Base-by-base conservation (phyloP, 2,113 vertebrate species). In the Lepus timidus region DNA sequence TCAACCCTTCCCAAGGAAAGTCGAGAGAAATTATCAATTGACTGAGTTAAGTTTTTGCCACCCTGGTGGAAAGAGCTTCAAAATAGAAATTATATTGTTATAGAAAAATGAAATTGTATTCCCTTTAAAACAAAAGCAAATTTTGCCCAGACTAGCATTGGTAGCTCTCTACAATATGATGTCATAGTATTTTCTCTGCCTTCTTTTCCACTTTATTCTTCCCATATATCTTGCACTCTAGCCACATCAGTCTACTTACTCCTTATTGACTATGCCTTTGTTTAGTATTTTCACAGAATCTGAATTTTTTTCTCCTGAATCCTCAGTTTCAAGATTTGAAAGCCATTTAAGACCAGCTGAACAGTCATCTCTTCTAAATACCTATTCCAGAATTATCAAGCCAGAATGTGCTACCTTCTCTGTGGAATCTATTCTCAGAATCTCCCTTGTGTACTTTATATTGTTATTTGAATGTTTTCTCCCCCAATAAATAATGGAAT, bases 391-490 rank as follows among this genome's bases (percentile, higher is more conserved):
- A 87, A 76, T 94, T 82, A 88, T 74, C 13, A 95, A 73, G 64
- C 90, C 7, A 92, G 49, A 76, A 76, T 68, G 49, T 73, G 85
- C 58, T 39, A 87, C 64, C 39, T 76, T 75, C 85, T 71, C 82
- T 6, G 79, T 96, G 36, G 36, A 4, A 61, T 58, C 68, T 82
- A 94, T 49, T 89, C 19, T 94, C 80, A 89, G 29, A 19, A 82
- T 92, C 89, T 92, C 19, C 93, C 7, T 86, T 74, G 3, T 81
- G 36, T 78, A 74, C 9, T 10, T 88, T 91, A 19, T 78, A 55
- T 82, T 92, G 87, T 75, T 87, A 82, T 85, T 71, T 86, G 25
- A 92, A 70, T 94, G 13, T 65, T 67, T 93, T 93, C 29, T 84
- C 23, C 31, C 44, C 31, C 7, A 85, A 16, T 70, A 89, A 91